Evolutionary conservation across 2,797 vertebrate species (phyloP), one percentile per base, ranked within the genome.

Genomic region (Neosilurus hyrtlii): DNA sequence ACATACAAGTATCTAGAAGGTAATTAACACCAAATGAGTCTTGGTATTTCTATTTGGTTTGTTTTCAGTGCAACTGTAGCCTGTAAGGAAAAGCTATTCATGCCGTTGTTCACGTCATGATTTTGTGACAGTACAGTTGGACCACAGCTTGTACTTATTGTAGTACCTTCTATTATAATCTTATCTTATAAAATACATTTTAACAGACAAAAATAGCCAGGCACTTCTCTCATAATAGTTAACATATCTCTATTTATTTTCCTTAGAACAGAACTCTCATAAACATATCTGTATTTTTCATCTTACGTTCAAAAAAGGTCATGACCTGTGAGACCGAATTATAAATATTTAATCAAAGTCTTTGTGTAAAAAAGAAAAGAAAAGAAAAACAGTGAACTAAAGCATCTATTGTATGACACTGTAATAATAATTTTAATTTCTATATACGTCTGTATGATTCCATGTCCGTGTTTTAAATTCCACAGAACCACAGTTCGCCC

Each of bases 201-300:
- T 52, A 8, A 79, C n/a, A 82, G 86, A 89, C 89, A 51, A 76
- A 82, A 86, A 89, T 88, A 80, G 75, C 85, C 88, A 90, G 86
- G 91, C 90, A 90, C 80, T 72, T 91, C 35, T 61, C 16, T 9
- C 12, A 85, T 92, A 88, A 89, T 93, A 93, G 92, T 94, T 95
- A 94, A 92, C 91, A 94, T 95, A 90, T 95, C 95, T 94, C 93
- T 94, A 94, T 95, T 94, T 95, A 94, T 95, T 96, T 93, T 94
- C 92, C 91, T 91, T 92, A 94, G 92, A 95, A 92, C 93, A 95
- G 93, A 94, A 92, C 92, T 93, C 94, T 94, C 93, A 92, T 93
- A 93, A 93, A 94, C 95, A 91, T 91, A 90, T 84, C 85, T 90
- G 94, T 95, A 90, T 94, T 92, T 86, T 85, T 85, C 79, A 93